Evolutionary conservation across 2,888 invertebrate genomes (phyloP), one percentile per base, ranked within the genome.

Genomic region (Harpalus rufipes): DNA sequence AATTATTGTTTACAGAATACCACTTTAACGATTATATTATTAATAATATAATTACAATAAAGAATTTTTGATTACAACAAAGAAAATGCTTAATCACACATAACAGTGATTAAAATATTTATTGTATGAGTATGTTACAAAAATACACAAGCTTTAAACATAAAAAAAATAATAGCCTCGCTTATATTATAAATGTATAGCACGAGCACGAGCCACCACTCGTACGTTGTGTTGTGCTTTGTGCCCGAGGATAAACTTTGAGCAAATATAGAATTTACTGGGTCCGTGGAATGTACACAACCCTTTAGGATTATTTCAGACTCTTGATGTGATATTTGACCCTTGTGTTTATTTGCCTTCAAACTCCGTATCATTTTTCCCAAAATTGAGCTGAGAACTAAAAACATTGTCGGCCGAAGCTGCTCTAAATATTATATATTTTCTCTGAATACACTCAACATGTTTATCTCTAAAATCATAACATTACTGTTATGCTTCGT

Each of bases 191-290:
- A 32, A 21, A 32, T 32, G 32, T 6, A 32, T 4, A 32, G 41
- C 10, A 39, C 68, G 41, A 68, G 14, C 39, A 32, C 32, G 12
- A 32, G n/a, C 7, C 41, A 16, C 18, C 16, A 39, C 68, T 32
- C 41, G 8, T 68, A 14, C 12, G 72, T 44, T 68, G 44, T 74
- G 41, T 16, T 41, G 16, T 44, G 72, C 72, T 21, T 16, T 41
- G 16, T 44, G 72, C 72, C 44, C 8, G 8, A 18, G 72, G 72
- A 74, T 74, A 74, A 74, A 74, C 72, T 74, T 74, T 41, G 51
- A 74, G 44, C 21, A 74, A 74, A 74, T 74, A 74, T 74, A 41
- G 72, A 74, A 74, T 74, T 74, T 74, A 41, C 72, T 44, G 25
- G 44, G 72, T 12, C 44, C 8, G 7, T 74, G 16, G 16, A 44